These are phyloP conservation scores for Dufourea novaeangliae DNA, from an alignment of 1,140 invertebrate genomes.

Conservation along the genomic window DNA sequence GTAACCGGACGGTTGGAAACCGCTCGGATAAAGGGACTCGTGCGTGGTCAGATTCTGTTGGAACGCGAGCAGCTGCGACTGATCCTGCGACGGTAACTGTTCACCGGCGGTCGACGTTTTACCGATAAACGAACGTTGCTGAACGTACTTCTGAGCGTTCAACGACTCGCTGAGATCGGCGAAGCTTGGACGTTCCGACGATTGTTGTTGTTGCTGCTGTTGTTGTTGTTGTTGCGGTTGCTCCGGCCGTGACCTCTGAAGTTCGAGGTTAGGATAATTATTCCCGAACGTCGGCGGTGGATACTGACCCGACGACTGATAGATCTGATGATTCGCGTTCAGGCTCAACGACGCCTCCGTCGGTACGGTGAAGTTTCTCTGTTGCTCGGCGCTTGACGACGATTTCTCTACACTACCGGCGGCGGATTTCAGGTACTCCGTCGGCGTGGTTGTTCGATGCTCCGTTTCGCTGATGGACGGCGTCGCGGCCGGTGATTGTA, in stretches of 20 bases:
- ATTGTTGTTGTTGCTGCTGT: constrained; percentile 58
- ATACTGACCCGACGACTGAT: constrained; percentile 72
- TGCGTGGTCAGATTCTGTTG: constrained; percentile 73
- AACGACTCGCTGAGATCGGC: constrained; percentile 58
- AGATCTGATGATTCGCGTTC: constrained; percentile 74
- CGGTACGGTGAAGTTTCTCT: constrained; percentile 67
- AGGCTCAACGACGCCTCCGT: constrained; percentile 64
- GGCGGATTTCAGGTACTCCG: constrained; percentile 70
- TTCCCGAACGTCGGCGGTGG: constrained; percentile 69
- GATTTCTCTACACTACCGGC: constrained; percentile 65
- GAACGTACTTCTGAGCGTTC: constrained; percentile 65
- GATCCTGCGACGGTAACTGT: constrained; percentile 61
- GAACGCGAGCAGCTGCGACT: constrained; percentile 70
- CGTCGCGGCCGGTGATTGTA: constrained; percentile 62
- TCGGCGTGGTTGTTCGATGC: no score
- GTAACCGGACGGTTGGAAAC: constrained; percentile 76
- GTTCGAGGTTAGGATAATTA: constrained; percentile 66
- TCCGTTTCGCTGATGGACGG: constrained; percentile 65
- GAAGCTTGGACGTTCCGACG: constrained; percentile 57
- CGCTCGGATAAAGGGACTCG: constrained; percentile 74
- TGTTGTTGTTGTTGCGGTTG: constrained; percentile 63
- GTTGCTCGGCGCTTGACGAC: constrained; percentile 64
- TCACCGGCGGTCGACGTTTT: constrained; percentile 49
- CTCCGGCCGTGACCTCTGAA: constrained; percentile 66
- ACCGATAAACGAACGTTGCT: constrained; percentile 61